These are phyloP conservation scores for Zophobas atratus DNA, from an alignment of 1,140 invertebrate genomes.

Conservation along the genomic window DNA sequence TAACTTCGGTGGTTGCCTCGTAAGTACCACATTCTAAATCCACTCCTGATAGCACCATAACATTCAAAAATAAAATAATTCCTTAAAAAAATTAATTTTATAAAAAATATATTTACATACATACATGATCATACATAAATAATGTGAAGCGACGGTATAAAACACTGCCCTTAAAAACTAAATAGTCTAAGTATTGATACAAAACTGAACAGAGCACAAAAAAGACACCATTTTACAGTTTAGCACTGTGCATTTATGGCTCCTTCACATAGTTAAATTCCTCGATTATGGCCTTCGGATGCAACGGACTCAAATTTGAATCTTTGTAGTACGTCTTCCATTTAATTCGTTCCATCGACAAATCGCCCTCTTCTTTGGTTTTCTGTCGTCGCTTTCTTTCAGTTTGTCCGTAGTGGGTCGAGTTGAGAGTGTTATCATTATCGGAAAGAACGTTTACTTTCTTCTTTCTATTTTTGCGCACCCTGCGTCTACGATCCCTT, in stretches of 20 bases:
- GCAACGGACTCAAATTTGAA: constrained; percentile 46
- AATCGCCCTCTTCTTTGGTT: constrained; percentile 14
- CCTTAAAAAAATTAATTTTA: background rate
- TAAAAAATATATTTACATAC: constrained; percentile 29
- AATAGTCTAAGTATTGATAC: background rate
- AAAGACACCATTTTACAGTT: background rate
- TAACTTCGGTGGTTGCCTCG: background rate
- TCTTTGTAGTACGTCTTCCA: constrained; percentile 43
- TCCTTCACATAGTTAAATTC: constrained; percentile 58
- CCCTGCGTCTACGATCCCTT: constrained; percentile 18
- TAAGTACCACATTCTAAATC: constrained; percentile 10
- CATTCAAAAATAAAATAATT: constrained; percentile 24
- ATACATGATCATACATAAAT: constrained; percentile 11
- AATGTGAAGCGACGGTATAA: constrained; percentile 10
- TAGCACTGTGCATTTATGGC: constrained; percentile 6
- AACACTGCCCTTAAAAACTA: constrained; percentile 24
- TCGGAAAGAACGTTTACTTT: constrained; percentile 7
- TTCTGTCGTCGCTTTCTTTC: background rate
- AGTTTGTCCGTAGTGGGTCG: constrained; percentile 4
- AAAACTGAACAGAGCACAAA: background rate
- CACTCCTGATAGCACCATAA: constrained; percentile 30
- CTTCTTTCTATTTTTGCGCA: constrained; percentile 35
- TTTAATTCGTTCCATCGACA: constrained; percentile 20
- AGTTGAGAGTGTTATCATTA: background rate
- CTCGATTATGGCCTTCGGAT: constrained; percentile 59